Base-by-base conservation (phyloP, 2,888 invertebrate genomes). In the Ophion ellenae region DNA sequence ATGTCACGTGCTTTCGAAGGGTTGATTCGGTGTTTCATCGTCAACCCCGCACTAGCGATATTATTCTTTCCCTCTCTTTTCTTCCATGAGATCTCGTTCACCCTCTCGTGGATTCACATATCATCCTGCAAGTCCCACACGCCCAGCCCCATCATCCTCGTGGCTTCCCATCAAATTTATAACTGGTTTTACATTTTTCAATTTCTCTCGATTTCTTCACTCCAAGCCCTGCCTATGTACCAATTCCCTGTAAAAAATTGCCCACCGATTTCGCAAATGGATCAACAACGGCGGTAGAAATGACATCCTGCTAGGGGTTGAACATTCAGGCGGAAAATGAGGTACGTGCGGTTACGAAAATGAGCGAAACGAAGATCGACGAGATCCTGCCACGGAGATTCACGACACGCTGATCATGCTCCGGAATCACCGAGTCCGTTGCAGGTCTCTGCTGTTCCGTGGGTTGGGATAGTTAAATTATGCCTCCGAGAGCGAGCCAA, bases 101-200 rank as follows among this genome's bases (percentile, higher is more conserved):
- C 57, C 45, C 67, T 67, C 70, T 64, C 24, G 74, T 63, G 66
- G 67, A 47, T 17, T 45, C 81, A 59, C 61, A 32, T 81, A 45
- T 74, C 57, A 66, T 53, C 28, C 59, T 28, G 24, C 53, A 70
- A 76, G 71, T 80, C 76, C 71, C 61, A 66, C 73, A 36, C 77
- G 64, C 57, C 47, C 47, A 17, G 67, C 45, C 67, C 32, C 59
- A 84, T 40, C 59, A 82, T 40, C 83, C 74, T 77, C 69, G 71
- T 75, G 76, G 81, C 64, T 76, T 53, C 61, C 28, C 88, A 87
- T 88, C 86, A 86, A 88, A 88, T 88, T 88, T 86, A 88, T 87
- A 88, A 88, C 86, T 85, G 85, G 82, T 84, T 85, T 85, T 84
- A 86, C 85, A 83, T 88, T 86, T 47, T 88, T 87, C 87, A 85